Percentiles rank a stretch among this genome's conserved stretches.
phyloP scores from a whole-genome alignment of 2,113 vertebrate genomes.

The Seriola aureovittata region DNA sequence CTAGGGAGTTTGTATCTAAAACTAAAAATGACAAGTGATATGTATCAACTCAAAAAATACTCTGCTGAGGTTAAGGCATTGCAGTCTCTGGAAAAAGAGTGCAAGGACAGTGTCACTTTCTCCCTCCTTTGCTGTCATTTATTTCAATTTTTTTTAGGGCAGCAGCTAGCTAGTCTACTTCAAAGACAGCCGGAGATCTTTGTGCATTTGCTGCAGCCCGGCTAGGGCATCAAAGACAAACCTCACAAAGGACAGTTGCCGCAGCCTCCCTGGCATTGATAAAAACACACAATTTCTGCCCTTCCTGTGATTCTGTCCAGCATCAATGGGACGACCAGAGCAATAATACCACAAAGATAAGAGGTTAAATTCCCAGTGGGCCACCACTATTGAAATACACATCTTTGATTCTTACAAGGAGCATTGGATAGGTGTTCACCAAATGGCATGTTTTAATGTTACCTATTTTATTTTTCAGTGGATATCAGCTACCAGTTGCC shows the following conservation, averaged over 20 bases:
- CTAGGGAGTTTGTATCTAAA: constrained; percentile 55
- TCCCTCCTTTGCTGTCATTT: constrained; percentile 62
- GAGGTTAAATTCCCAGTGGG: constrained; percentile 41
- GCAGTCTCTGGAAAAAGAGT: constrained; percentile 31
- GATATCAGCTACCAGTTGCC: constrained; percentile 2
- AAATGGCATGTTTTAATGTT: constrained; percentile 37
- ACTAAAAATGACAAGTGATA: constrained; percentile 65
- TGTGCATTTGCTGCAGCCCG: constrained; percentile 65
- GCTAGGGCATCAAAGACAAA: constrained; percentile 69
- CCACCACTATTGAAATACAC: constrained; percentile 36
- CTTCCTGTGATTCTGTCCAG: constrained; percentile 62
- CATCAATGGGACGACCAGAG: constrained; percentile 39
- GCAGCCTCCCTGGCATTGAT: constrained; percentile 63
- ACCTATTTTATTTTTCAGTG: constrained; percentile 5
- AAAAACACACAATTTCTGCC: constrained; percentile 57
- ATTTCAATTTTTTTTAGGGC: constrained; percentile 64
- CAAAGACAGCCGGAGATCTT: constrained; percentile 74
- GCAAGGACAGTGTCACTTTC: constrained; percentile 64
- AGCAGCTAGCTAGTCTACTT: constrained; percentile 65
- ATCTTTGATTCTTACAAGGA: constrained; percentile 43
- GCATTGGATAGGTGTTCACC: constrained; percentile 23
- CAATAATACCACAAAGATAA: constrained; percentile 56
- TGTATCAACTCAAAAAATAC: constrained; percentile 57
- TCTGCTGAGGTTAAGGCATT: constrained; percentile 54
- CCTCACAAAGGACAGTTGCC: constrained; percentile 65